Conservation (phyloP, 2,113 vertebrate species). For the Hippoglossus stenolepis region DNA sequence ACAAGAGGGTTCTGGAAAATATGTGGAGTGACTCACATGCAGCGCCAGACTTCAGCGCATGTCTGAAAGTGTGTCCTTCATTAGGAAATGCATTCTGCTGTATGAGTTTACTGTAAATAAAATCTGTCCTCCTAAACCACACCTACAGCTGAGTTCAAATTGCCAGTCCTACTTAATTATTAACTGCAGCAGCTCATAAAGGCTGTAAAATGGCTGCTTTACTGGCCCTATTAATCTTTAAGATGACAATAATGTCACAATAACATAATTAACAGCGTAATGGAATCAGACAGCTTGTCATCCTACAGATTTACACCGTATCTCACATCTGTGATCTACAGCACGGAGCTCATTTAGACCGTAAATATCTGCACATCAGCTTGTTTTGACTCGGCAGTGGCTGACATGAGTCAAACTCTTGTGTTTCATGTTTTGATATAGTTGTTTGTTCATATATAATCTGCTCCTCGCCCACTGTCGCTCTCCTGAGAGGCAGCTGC, state of each 20-base stretch:
- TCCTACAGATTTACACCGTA: conserved; percentile 60
- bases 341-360: background rate
- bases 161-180: conserved; percentile 81
- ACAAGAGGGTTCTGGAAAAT: background rate
- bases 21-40: no score
- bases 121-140: background rate
- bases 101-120: no score
- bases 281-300: conserved; percentile 81
- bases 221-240: conserved; percentile 13
- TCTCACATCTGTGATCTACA: background rate
- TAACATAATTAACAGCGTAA: conserved; percentile 78
- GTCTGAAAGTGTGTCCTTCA: background rate
- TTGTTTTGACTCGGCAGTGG: no score
- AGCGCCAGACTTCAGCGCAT: background rate
- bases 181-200: conserved; percentile 89
- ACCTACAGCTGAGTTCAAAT: no score
- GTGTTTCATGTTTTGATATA: background rate
- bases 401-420: background rate
- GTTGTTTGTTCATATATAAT: background rate
- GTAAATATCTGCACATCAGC: no score
- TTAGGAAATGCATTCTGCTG: no score
- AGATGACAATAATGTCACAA: conserved; percentile 3
- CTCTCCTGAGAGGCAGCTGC: background rate
- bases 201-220: conserved; percentile 81
- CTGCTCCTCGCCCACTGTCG: background rate